A percentile compares a stretch with the other conserved stretches of the same genome.
Conservation (phyloP, 2,113 vertebrate species). For the Anolis sagrei region DNA sequence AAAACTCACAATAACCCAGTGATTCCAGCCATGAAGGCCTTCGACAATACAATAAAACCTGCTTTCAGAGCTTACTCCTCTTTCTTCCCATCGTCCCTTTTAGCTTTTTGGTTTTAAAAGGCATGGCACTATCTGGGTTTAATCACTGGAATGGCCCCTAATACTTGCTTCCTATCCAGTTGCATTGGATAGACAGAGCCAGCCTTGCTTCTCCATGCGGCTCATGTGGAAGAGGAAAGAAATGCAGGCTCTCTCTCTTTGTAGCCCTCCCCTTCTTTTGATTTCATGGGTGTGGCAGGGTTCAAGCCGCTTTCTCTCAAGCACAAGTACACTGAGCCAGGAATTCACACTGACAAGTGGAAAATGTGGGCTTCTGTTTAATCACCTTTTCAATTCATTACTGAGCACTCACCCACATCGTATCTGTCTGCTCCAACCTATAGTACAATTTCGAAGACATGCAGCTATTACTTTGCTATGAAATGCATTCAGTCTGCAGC, state of each 20-base stretch:
- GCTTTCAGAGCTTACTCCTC: slow-evolving; percentile 42
- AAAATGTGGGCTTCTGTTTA: slow-evolving; percentile 72
- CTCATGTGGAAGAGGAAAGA: slow-evolving; percentile 78
- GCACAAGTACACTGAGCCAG: slow-evolving; percentile 46
- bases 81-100: slow-evolving; percentile 45
- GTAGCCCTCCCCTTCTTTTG: slow-evolving; percentile 63
- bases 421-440: neutral
- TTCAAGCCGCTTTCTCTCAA: slow-evolving; percentile 67
- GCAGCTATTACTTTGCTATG: neutral
- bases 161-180: slow-evolving; percentile 61
- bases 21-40: no score
- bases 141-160: slow-evolving; percentile 63
- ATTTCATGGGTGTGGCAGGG: slow-evolving; percentile 82
- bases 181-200: slow-evolving; percentile 68
- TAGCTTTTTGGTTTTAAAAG: slow-evolving; percentile 63
- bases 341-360: slow-evolving; percentile 68
- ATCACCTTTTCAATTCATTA: slow-evolving; percentile 69
- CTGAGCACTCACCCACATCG: slow-evolving; percentile 55
- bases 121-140: slow-evolving; percentile 45
- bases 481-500: neutral
- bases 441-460: neutral
- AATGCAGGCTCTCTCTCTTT: slow-evolving; percentile 72
- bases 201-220: slow-evolving; percentile 70
- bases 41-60: slow-evolving; percentile 58
- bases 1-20: no score